Conservation (phyloP, 1,140 invertebrate species). For the Potamilus streckersoni region DNA sequence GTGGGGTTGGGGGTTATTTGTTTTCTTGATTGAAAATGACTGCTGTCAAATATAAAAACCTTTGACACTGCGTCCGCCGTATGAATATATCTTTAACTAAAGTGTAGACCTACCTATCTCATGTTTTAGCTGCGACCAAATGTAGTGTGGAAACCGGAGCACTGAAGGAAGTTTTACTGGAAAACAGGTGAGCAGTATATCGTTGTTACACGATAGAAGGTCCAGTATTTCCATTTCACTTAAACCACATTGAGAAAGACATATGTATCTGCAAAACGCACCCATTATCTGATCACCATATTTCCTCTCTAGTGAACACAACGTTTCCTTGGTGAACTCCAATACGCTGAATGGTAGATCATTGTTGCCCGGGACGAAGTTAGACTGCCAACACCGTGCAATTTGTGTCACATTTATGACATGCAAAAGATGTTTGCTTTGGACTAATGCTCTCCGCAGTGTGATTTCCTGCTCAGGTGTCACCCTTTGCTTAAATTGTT, state of each 20-base stretch:
- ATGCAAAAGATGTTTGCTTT: conserved; percentile 12
- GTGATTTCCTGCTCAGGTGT: conserved; percentile 26
- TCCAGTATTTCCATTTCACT: conserved; percentile 59
- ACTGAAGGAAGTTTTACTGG: conserved; percentile 29
- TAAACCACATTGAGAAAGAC: conserved; percentile 37
- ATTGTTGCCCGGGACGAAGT: conserved; percentile 3
- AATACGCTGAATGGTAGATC: conserved; percentile 2
- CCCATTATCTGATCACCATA: conserved; percentile 27
- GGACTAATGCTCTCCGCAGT: conserved; percentile 15
- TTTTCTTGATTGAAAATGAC: no score
- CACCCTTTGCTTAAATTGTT: conserved; percentile 17
- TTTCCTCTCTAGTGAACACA: conserved; percentile 21
- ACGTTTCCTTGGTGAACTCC: conserved; percentile 7
- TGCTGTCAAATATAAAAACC: no score
- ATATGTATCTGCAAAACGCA: conserved; percentile 30
- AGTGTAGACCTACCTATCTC: conserved; percentile 25
- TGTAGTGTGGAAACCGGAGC: conserved; percentile 29
- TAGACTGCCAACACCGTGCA: neutral
- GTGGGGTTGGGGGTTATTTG: no score
- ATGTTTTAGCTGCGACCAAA: conserved; percentile 25
- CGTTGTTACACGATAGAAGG: conserved; percentile 54
- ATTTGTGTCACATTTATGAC: conserved; percentile 2
- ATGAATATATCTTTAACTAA: no score
- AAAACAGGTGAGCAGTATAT: conserved; percentile 47
- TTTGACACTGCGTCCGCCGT: no score